Base-by-base conservation (phyloP, 2,113 vertebrate genomes). In the Tauraco erythrolophus region DNA sequence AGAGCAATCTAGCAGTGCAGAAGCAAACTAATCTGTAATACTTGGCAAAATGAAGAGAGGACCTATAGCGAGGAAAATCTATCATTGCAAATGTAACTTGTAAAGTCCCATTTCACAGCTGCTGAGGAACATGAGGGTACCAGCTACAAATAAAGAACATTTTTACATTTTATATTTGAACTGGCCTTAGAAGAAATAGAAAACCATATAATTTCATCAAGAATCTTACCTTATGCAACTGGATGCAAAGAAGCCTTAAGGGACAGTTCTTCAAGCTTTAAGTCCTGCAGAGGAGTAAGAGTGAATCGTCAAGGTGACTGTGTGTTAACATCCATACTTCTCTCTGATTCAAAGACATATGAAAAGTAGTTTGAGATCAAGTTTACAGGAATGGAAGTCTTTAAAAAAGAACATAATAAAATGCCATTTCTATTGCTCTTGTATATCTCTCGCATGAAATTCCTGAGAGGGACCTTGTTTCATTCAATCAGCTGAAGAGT, bases 341-440 rank as follows among this genome's bases (percentile, higher is more conserved):
- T 76, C 21, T 89, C n/a, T 61, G 12, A 19, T 80, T 56, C 28
- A 56, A 85, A 90, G 30, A 11, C 4, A 37, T 24, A 41, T 43
- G 41, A 62, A 68, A 62, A 75, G 9, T 35, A 72, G 8, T 39
- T 79, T 53, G 41, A 86, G 23, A 45, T 33, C n/a, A 89, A 79
- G 12, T 58, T 80, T 53, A 30, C 5, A 50, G 23, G 8, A 92
- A 77, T 1, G 5, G 16, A 78, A 51, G 16, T 35, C 2, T 60
- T 69, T 14, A n/a, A 61, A 33, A 70, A 60, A 70, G 4, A 3
- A 51, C 2, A 11, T 35, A 28, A 41, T 31, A 28, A 84, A 48
- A 1, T 3, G 1, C 2, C 2, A 7, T 72, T 79, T 43, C 7
- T 60, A 11, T 43, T 72, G 41, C 41, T 2, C 8, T 21, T 70